These are phyloP conservation scores for Lottia scabra DNA, from an alignment of 2,888 invertebrate genomes.

Conservation along the genomic window DNA sequence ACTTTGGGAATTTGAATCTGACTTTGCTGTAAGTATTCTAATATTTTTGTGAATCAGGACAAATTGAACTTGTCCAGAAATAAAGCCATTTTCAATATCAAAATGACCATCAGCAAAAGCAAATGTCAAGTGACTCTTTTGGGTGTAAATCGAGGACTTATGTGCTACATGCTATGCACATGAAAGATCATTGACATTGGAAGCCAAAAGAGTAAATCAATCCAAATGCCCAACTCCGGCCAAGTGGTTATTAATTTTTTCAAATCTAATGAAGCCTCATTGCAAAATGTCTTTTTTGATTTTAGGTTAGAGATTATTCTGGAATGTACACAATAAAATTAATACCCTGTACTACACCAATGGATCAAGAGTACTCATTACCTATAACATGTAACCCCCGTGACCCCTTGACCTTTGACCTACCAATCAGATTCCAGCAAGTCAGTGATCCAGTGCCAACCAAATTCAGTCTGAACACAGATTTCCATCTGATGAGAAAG, in stretches of 20 bases:
- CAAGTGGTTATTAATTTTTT: no score
- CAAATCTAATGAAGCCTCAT: background rate
- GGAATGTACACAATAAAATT: conserved; percentile 64
- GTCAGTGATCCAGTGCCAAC: conserved; percentile 68
- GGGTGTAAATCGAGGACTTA: no score
- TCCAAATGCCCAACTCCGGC: no score
- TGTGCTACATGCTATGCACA: background rate
- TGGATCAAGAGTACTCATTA: conserved; percentile 51
- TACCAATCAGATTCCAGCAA: conserved; percentile 68
- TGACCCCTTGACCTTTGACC: conserved; percentile 62
- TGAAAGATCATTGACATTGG: background rate
- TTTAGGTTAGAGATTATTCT: conserved; percentile 67
- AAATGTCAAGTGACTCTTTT: no score
- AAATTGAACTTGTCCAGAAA: no score
- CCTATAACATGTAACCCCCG: conserved; percentile 61
- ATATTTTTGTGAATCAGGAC: no score
- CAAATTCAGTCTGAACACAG: conserved; percentile 65
- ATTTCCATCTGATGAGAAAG: conserved; percentile 62
- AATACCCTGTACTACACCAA: conserved; percentile 62
- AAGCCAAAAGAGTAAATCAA: background rate
- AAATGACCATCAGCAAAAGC: no score
- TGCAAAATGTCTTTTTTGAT: background rate
- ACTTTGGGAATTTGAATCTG: conserved; percentile 66
- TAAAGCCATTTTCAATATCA: no score
- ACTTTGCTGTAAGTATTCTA: conserved; percentile 61